phyloP scores from a whole-genome alignment of 2,888 invertebrate genomes.

The Auanema freiburgensis region DNA sequence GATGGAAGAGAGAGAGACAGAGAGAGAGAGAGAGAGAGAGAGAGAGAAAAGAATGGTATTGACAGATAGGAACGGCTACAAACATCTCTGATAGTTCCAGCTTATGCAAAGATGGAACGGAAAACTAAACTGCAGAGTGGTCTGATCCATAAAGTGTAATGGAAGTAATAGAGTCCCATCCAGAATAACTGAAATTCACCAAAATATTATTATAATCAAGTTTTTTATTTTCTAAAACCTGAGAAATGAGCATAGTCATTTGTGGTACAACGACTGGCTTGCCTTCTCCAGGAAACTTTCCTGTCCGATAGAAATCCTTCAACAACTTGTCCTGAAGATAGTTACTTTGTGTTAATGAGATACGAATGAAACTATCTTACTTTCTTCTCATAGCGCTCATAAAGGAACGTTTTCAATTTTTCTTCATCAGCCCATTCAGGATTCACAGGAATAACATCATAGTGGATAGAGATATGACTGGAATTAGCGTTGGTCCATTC shows the following conservation, averaged over 20 bases:
- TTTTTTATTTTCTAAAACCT: conserved; percentile 11
- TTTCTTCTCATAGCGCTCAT: conserved; percentile 84
- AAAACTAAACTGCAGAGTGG: conserved; percentile 30
- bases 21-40: conserved; percentile 5
- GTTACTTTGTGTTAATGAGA: neutral
- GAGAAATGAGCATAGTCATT: conserved; percentile 25
- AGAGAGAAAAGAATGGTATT: neutral
- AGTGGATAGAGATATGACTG: conserved; percentile 48
- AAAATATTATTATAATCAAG: neutral
- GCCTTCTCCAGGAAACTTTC: conserved; percentile 46
- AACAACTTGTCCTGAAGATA: conserved; percentile 50
- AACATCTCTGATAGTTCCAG: neutral
- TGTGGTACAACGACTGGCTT: conserved; percentile 34
- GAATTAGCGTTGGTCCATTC: conserved; percentile 51
- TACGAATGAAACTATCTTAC: conserved; percentile 64
- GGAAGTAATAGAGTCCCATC: conserved; percentile 53
- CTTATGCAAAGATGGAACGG: conserved; percentile 16
- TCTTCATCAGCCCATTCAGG: conserved; percentile 71
- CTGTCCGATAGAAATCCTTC: conserved; percentile 54
- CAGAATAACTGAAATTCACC: conserved; percentile 50
- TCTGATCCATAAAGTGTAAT: conserved; percentile 53
- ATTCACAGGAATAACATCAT: conserved; percentile 44
- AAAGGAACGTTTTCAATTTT: conserved; percentile 82
- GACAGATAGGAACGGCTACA: neutral
- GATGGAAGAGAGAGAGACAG: conserved; percentile 10